phyloP scores from a whole-genome alignment of 2,888 invertebrate genomes.

The Sminthurinus aureus region DNA sequence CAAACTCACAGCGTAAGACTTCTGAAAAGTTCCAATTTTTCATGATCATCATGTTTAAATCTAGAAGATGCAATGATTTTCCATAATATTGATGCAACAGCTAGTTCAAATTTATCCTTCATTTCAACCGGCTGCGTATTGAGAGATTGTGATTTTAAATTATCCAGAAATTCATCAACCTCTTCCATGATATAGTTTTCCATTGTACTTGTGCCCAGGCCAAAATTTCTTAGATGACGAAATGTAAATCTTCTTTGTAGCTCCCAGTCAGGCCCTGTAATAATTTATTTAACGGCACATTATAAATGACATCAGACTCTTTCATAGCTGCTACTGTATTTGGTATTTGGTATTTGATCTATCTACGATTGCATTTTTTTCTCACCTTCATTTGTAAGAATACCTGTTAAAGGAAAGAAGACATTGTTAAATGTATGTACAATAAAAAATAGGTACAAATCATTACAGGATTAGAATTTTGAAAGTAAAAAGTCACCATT shows the following conservation, averaged over 20 bases:
- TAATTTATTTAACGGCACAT: no score
- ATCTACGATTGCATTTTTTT: not conserved
- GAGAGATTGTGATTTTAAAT: not conserved
- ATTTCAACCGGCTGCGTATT: conserved; percentile 5
- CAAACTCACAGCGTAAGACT: conserved; percentile 2
- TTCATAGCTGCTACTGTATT: not conserved
- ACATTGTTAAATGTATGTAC: not conserved
- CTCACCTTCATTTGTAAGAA: not conserved
- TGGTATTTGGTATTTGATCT: not conserved
- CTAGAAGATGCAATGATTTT: conserved; percentile 27
- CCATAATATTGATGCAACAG: conserved; percentile 27
- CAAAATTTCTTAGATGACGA: conserved; percentile 11
- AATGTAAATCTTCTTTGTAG: conserved; percentile 31
- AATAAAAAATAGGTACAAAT: not conserved
- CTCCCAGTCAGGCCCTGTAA: conserved; percentile 28
- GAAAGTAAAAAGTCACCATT: conserved; percentile 26
- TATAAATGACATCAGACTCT: no score
- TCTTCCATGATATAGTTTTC: conserved; percentile 8
- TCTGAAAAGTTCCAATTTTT: conserved; percentile 31
- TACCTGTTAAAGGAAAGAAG: not conserved
- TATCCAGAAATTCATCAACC: conserved; percentile 3
- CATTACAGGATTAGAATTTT: not conserved
- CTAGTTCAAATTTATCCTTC: conserved; percentile 26
- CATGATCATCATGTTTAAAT: conserved; percentile 30
- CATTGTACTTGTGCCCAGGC: conserved; percentile 3